phyloP scores from a whole-genome alignment of 2,113 vertebrate genomes.

The Osmerus mordax region DNA sequence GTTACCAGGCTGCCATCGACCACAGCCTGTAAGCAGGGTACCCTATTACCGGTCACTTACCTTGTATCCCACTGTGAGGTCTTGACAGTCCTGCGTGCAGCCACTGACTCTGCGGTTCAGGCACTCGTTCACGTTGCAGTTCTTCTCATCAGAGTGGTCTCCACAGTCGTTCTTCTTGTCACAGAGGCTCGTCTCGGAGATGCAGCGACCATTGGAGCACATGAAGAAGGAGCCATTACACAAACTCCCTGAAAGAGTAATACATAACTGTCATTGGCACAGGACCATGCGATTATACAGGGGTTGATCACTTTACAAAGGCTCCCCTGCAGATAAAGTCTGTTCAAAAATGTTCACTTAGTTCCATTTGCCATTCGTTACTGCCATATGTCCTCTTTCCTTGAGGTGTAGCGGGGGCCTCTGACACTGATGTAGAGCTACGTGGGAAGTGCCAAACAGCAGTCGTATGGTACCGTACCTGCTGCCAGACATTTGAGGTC shows the following conservation, averaged over 20 bases:
- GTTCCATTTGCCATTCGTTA: background rate
- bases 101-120: constrained; percentile 91
- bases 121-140: constrained; percentile 93
- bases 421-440: constrained; percentile 56
- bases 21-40: no score
- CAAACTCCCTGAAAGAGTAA: constrained; percentile 85
- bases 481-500: constrained; percentile 88
- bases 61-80: constrained; percentile 92
- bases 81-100: constrained; percentile 95
- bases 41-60: constrained; percentile 58
- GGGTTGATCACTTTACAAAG: background rate
- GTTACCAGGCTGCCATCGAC: no score
- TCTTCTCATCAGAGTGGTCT: constrained; percentile 91
- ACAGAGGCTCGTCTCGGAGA: constrained; percentile 81
- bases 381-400: constrained; percentile 29
- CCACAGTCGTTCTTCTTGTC: constrained; percentile 88
- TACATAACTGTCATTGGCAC: constrained; percentile 34
- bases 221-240: constrained; percentile 98
- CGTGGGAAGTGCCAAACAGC: constrained; percentile 50
- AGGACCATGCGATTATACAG: constrained; percentile 2
- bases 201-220: constrained; percentile 95
- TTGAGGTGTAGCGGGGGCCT: constrained; percentile 9
- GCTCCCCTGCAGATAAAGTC: constrained; percentile 31
- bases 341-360: constrained; percentile 19
- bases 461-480: constrained; percentile 68